Evolutionary conservation across 2,113 vertebrate species (phyloP).

Genomic region (Sander lucioperca): DNA sequence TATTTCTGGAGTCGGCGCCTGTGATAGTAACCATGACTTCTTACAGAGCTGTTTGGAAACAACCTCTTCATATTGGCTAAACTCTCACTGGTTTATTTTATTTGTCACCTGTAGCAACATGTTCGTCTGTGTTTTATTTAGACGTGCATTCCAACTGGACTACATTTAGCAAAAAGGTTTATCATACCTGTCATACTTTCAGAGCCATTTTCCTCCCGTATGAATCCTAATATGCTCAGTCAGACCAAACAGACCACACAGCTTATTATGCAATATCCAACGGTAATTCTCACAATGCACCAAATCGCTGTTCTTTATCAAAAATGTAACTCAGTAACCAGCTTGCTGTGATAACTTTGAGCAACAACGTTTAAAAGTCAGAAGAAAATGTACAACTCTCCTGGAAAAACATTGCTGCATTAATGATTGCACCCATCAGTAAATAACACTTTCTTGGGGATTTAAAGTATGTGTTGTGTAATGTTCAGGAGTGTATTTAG

Average conservation of each 20-base stretch:
- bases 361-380: constrained; percentile 11
- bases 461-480: neutral
- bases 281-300: constrained; percentile 43
- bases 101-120: constrained; percentile 80
- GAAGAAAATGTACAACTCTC: neutral
- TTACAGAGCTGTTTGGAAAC: constrained; percentile 63
- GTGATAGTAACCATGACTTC: constrained; percentile 77
- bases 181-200: constrained; percentile 77
- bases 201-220: constrained; percentile 73
- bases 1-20: constrained; percentile 58
- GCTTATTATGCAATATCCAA: constrained; percentile 51
- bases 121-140: constrained; percentile 80
- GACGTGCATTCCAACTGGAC: constrained; percentile 71
- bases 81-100: constrained; percentile 74
- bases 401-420: neutral
- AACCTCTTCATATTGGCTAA: constrained; percentile 52
- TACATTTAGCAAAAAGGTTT: constrained; percentile 73
- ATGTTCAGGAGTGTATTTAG: neutral
- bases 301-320: constrained; percentile 18
- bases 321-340: neutral
- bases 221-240: constrained; percentile 69
- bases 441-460: neutral
- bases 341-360: constrained; percentile 2
- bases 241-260: constrained; percentile 67
- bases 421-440: neutral